Evolutionary conservation across 2,888 invertebrate genomes (phyloP), one percentile per base, ranked within the genome.

Genomic region (Erebia epiphron): DNA sequence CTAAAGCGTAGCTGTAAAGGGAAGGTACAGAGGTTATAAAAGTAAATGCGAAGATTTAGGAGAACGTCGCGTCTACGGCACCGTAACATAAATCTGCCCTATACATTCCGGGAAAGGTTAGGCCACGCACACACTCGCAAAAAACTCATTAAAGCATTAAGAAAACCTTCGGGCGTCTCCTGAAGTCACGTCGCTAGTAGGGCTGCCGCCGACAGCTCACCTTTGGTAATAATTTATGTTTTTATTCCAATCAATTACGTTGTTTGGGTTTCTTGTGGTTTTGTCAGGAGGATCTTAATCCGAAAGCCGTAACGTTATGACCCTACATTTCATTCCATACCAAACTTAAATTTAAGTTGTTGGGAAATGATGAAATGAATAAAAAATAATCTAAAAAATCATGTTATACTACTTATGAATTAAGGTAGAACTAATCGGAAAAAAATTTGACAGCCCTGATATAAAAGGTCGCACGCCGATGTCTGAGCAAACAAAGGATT

Each of bases 71-170:
- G 71, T 74, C 71, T 71, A 58, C 58, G 67, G 66, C 68, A 50
- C 69, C 57, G 73, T 74, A 72, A 74, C 75, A 75, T 78, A 78
- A 78, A 78, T 77, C 76, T 74, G 72, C 74, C 70, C 66, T 70
- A 60, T 54, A 70, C 73, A 74, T 73, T 73, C 72, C 73, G 69
- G 67, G 69, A 68, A 69, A 75, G 65, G 73, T 75, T 73, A 65
- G 75, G 71, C 64, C 67, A 73, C 77, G 77, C 73, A 75, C 73
- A 74, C 72, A 73, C 67, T 74, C 57, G 65, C 74, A 26, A 75
- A 73, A 75, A 74, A 76, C 76, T 75, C 77, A 78, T 78, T 78
- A 77, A 78, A 77, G 73, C 77, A 77, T 75, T 78, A 76, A 75
- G 73, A 74, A 70, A 70, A 71, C 75, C 71, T 69, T 35, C 50